These are phyloP conservation scores for Pseudomugil gertrudae DNA, from an alignment of 2,797 vertebrate genomes.

Conservation along the genomic window DNA sequence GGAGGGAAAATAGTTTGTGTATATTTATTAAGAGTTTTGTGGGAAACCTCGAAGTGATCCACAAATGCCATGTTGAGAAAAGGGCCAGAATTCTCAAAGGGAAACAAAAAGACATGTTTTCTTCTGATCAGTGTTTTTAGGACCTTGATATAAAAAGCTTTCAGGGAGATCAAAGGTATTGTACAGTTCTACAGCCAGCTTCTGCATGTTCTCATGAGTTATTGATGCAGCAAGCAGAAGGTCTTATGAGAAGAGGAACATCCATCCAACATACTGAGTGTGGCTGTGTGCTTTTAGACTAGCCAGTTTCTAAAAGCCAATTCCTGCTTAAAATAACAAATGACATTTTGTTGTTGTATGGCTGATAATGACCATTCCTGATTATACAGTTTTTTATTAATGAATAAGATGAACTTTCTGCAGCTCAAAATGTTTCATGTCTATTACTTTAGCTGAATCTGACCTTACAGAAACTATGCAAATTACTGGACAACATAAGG, in stretches of 20 bases:
- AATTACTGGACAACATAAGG: too few species aligned
- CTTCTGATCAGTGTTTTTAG: constrained; percentile 36
- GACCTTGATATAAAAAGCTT: constrained; percentile 59
- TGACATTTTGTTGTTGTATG: too few species aligned
- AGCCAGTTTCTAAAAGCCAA: constrained; percentile 10
- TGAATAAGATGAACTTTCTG: too few species aligned
- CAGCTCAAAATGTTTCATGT: too few species aligned
- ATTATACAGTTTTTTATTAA: too few species aligned
- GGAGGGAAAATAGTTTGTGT: constrained; percentile 6
- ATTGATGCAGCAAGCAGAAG: constrained; percentile 50
- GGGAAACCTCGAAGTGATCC: constrained; percentile 29
- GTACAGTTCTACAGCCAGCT: constrained; percentile 23
- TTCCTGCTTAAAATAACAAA: too few species aligned
- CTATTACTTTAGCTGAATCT: too few species aligned
- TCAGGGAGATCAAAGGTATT: constrained; percentile 50
- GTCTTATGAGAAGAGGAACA: constrained; percentile 3
- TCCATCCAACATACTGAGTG: constrained; percentile 2
- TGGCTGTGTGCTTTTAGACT: not conserved
- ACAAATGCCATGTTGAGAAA: constrained; percentile 19
- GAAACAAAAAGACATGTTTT: constrained; percentile 53
- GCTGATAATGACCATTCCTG: too few species aligned
- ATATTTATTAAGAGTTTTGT: constrained; percentile 18
- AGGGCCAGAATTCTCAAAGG: constrained; percentile 19
- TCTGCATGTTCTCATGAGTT: constrained; percentile 65
- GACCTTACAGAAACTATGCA: too few species aligned